phyloP scores from a whole-genome alignment of 1,140 invertebrate genomes.

The Drosophila cardini region DNA sequence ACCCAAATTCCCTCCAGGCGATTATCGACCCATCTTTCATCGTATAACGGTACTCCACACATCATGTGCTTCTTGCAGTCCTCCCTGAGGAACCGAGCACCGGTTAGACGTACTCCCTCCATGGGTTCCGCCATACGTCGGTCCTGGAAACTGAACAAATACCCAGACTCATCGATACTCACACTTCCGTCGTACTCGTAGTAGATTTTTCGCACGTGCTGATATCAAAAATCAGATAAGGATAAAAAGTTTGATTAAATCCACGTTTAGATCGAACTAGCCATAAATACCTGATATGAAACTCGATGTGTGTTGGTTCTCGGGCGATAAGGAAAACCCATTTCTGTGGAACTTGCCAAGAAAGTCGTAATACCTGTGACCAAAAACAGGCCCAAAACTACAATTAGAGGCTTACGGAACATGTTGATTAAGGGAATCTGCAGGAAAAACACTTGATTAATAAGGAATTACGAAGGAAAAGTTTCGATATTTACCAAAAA shows the following conservation, averaged over 20 bases:
- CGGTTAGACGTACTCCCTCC: slow-evolving; percentile 74
- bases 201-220: slow-evolving; percentile 87
- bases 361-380: slow-evolving; percentile 85
- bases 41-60: slow-evolving; percentile 90
- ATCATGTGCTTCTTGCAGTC: slow-evolving; percentile 88
- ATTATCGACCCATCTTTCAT: slow-evolving; percentile 84
- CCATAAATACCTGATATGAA: slow-evolving; percentile 86
- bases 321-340: slow-evolving; percentile 91
- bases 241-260: not conserved
- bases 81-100: slow-evolving; percentile 86
- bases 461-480: not conserved
- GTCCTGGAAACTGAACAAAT: slow-evolving; percentile 90
- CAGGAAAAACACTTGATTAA: not conserved
- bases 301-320: slow-evolving; percentile 88
- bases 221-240: not conserved
- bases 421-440: slow-evolving; percentile 46
- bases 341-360: slow-evolving; percentile 87
- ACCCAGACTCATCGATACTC: slow-evolving; percentile 87
- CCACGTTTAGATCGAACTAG: slow-evolving; percentile 35
- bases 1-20: slow-evolving; percentile 43
- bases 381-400: slow-evolving; percentile 79
- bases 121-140: slow-evolving; percentile 88
- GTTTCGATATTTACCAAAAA: slow-evolving; percentile 47
- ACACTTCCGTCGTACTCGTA: slow-evolving; percentile 86
- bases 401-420: slow-evolving; percentile 43